Evolutionary conservation across 2,797 vertebrate genomes (phyloP).

Genomic region (Naso thynnoides): DNA sequence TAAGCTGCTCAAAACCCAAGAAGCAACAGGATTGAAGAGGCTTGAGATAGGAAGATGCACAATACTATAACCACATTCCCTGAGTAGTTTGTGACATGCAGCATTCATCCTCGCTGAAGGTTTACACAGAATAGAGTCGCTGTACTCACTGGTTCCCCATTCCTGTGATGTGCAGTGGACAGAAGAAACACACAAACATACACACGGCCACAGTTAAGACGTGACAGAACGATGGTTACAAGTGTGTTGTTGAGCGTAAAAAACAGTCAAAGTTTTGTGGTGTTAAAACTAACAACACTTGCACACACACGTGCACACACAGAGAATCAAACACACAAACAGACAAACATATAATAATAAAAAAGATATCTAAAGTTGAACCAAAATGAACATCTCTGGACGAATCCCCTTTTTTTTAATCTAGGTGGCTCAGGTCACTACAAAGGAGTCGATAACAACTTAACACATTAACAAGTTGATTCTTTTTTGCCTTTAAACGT

Average conservation of each 20-base stretch:
- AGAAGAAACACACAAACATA: conserved; percentile 81
- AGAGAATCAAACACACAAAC: conserved; percentile 14
- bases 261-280: neutral
- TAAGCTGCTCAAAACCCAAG: conserved; percentile 55
- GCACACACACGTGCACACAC: conserved; percentile 7
- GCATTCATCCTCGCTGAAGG: conserved; percentile 72
- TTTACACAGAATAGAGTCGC: conserved; percentile 72
- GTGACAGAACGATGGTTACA: conserved; percentile 38
- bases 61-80: conserved; percentile 62
- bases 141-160: conserved; percentile 91
- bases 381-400: neutral
- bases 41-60: conserved; percentile 54
- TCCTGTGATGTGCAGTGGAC: conserved; percentile 85
- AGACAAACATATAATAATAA: conserved; percentile 14
- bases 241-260: neutral
- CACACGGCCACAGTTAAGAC: conserved; percentile 63
- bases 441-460: neutral
- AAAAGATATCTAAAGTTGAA: neutral
- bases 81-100: conserved; percentile 79
- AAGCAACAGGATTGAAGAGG: conserved; percentile 62
- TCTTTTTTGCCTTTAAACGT: conserved; percentile 6
- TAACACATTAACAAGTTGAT: neutral
- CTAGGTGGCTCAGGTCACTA: neutral
- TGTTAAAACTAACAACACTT: conserved; percentile 23
- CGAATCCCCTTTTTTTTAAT: neutral